Evolutionary conservation across 2,797 vertebrate genomes (phyloP), one percentile per base, ranked within the genome.

Genomic region (Aphelocoma californica): DNA sequence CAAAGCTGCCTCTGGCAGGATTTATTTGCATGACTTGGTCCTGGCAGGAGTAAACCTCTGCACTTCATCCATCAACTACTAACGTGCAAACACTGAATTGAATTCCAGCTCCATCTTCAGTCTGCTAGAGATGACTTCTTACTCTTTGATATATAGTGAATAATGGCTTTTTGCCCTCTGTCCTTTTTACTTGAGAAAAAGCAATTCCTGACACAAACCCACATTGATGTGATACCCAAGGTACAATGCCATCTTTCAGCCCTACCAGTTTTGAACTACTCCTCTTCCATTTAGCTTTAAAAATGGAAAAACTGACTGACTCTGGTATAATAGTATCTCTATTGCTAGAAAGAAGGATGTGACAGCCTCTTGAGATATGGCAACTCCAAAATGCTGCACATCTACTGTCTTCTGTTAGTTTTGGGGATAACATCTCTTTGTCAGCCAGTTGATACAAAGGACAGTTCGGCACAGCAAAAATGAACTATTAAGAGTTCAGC

Each of bases 21-120:
- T 62, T 86, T 72, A 34, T n/a, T 84, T 11, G 2, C 2, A 0
- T 23, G 13, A 29, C 20, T 42, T 0, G 0, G 29, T 64, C 75
- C 79, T 85, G 28, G 25, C 64, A 73, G 32, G 56, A 66, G n/a
- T 58, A 53, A 44, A 60, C 26, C 28, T 84, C 38, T 54, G 50
- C 1, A 1, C 61, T 94, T 78, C 70, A 75, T 69, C 48, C 50
- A 18, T 78, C 65, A 53, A 31, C 34, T 34, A 24, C 20, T 42
- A 29, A 70, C 29, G 50, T 36, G 38, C 73, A 80, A 91, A 38
- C 61, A 66, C 9, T 0, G 0, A 70, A 74, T 31, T 1, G 1
- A 87, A 56, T 83, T 95, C 42, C 69, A 65, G 42, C 32, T 92
- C 75, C 50, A 64, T 67, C 57, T 85, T 47, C 73, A 51, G 38